Evolutionary conservation across 2,888 invertebrate species (phyloP), one percentile per base, ranked within the genome.

Genomic region (Fissipunctia ypsillon): DNA sequence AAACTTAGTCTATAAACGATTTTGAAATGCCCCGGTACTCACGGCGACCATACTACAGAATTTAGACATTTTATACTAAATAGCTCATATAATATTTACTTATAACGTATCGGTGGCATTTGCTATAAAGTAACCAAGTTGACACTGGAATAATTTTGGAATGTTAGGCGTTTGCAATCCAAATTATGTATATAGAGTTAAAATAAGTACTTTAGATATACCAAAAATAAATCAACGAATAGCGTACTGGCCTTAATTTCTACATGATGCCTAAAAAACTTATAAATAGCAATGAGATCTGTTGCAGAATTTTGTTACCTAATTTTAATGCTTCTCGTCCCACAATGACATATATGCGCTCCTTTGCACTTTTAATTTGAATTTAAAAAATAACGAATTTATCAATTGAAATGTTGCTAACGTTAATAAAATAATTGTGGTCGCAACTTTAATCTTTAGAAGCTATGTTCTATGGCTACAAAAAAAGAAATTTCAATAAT

Each of bases 1-100:
- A 86, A 91, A 89, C 83, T 77, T 85, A 86, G 72, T 82, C 41
- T 69, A 83, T 76, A 76, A 82, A 75, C 84, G 69, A 81, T 84
- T 86, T 90, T 88, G 90, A 90, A 84, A 90, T 91, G 92, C 92
- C 88, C 91, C 92, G 94, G 95, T 94, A 95, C 94, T 91, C 93
- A 83, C 82, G 88, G 90, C 88, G 72, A 80, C 70, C 84, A 80
- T 79, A 86, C 79, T 67, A 69, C 73, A 74, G 63, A 73, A 78
- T 84, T 77, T 80, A 61, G 73, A 80, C 56, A 74, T 76, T 69
- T 71, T 81, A 83, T 78, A 83, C 79, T 80, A 82, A 85, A 80
- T 85, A 84, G 67, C 69, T 84, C 79, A 83, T 83, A 77, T 75
- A 71, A 80, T 81, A 88, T 68, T 84, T 88, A 87, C 88, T 88